Evolutionary conservation across 2,797 vertebrate species (phyloP).

Genomic region (Hylomyscus alleni): DNA sequence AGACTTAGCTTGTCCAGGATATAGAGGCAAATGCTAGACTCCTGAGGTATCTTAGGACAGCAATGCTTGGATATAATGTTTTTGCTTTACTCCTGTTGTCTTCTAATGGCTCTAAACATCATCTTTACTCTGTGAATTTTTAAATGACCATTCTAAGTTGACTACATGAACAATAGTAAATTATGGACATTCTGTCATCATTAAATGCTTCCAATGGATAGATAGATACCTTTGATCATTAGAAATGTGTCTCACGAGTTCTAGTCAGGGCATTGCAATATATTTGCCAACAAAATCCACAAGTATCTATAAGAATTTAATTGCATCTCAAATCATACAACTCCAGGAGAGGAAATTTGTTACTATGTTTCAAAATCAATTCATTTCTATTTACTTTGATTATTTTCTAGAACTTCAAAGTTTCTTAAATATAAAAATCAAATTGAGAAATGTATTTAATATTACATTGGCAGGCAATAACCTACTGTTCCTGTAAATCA

Average conservation of each 20-base stretch:
- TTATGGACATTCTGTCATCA: background rate
- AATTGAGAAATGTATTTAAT: slow-evolving; percentile 40
- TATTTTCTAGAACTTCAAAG: slow-evolving; percentile 2
- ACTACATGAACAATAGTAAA: background rate
- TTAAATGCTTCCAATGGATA: background rate
- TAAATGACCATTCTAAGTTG: slow-evolving; percentile 2
- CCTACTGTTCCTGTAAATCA: background rate
- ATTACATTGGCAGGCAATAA: slow-evolving; percentile 26
- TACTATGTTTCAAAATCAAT: background rate
- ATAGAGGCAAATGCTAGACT: background rate
- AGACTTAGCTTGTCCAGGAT: background rate
- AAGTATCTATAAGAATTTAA: slow-evolving; percentile 4
- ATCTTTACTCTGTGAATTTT: slow-evolving; percentile 21
- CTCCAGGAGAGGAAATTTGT: background rate
- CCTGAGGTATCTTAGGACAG: background rate
- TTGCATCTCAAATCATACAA: background rate
- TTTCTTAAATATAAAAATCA: slow-evolving; percentile 67
- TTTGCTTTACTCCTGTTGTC: background rate
- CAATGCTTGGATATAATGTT: background rate
- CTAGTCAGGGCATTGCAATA: background rate
- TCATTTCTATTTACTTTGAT: slow-evolving; percentile 55
- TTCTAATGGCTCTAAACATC: background rate
- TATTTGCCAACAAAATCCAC: background rate
- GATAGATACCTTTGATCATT: background rate
- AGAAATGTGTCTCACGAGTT: background rate